A percentile compares a stretch with the other conserved stretches of the same genome.
Conservation (phyloP, 92 coral and sea anemone species). For the Palythoa grandiflora region DNA sequence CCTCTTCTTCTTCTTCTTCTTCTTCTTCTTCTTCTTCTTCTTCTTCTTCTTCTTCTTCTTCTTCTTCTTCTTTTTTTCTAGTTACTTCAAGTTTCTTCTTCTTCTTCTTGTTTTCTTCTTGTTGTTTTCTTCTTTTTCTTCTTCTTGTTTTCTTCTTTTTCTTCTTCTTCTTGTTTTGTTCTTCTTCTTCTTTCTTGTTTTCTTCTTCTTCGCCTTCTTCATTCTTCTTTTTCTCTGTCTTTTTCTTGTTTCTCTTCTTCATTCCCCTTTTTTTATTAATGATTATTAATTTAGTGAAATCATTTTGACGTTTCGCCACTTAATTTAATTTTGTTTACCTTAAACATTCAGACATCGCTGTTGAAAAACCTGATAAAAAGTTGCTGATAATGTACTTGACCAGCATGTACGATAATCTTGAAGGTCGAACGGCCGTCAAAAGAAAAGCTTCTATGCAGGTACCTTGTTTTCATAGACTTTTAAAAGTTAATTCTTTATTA, state of each 20-base stretch:
- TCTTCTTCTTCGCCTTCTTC: too few species aligned
- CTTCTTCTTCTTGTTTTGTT: background rate
- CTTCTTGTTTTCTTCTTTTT: too few species aligned
- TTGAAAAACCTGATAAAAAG: slow-evolving; percentile 91
- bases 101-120: background rate
- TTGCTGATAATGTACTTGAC: slow-evolving; percentile 94
- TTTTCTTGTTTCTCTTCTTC: too few species aligned
- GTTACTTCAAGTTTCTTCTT: background rate
- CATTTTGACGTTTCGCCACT: background rate
- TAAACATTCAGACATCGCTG: slow-evolving; percentile 76
- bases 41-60: too few species aligned
- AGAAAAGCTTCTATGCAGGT: slow-evolving; percentile 27
- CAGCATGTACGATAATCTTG: slow-evolving; percentile 84
- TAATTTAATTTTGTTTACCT: background rate
- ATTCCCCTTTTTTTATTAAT: too few species aligned
- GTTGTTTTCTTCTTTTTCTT: background rate
- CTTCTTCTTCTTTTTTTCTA: background rate
- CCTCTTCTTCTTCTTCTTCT: background rate
- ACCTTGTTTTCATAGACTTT: background rate
- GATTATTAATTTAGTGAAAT: too few species aligned
- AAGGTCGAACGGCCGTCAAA: slow-evolving; percentile 42
- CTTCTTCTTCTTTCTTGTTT: too few species aligned
- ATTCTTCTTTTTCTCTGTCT: too few species aligned
- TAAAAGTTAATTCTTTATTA: too few species aligned
- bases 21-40: background rate